These are phyloP conservation scores for Kryphioiulus occultus DNA, from an alignment of 2,888 invertebrate genomes.

Conservation along the genomic window DNA sequence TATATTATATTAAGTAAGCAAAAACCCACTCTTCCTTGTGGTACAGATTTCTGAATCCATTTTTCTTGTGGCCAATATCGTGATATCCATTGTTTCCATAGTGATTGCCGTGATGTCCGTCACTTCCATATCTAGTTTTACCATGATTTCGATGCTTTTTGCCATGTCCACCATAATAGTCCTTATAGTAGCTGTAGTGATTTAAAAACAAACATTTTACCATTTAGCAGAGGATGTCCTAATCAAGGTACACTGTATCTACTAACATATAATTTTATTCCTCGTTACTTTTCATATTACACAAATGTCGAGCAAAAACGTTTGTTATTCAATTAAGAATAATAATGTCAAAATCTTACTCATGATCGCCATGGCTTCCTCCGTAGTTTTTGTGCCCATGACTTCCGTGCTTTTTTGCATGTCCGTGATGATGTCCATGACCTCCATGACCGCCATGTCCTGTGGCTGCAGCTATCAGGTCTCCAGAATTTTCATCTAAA, in stretches of 20 bases:
- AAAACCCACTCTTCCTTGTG: constrained; percentile 49
- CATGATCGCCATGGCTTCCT: constrained; percentile 68
- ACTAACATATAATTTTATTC: too few species aligned
- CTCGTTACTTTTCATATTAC: too few species aligned
- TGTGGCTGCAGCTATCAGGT: constrained; percentile 10
- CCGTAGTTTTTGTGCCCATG: constrained; percentile 68
- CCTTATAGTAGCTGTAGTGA: constrained; percentile 47
- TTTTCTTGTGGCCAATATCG: constrained; percentile 50
- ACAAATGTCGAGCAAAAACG: too few species aligned
- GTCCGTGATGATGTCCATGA: not conserved
- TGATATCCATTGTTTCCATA: constrained; percentile 51
- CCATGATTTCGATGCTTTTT: constrained; percentile 51
- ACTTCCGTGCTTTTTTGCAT: constrained; percentile 58
- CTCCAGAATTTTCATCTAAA: not conserved
- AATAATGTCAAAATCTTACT: constrained; percentile 63
- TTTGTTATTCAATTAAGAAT: too few species aligned
- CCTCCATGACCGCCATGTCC: too few species aligned
- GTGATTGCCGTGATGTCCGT: constrained; percentile 53
- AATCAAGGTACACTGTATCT: too few species aligned
- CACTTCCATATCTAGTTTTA: constrained; percentile 46
- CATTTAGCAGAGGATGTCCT: constrained; percentile 62
- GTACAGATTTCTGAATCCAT: constrained; percentile 52
- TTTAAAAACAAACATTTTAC: too few species aligned
- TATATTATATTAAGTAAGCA: too few species aligned
- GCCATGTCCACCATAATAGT: constrained; percentile 52